Evolutionary conservation across 1,140 invertebrate genomes (phyloP), one percentile per base, ranked within the genome.

Genomic region (Nasonia longicornis): DNA sequence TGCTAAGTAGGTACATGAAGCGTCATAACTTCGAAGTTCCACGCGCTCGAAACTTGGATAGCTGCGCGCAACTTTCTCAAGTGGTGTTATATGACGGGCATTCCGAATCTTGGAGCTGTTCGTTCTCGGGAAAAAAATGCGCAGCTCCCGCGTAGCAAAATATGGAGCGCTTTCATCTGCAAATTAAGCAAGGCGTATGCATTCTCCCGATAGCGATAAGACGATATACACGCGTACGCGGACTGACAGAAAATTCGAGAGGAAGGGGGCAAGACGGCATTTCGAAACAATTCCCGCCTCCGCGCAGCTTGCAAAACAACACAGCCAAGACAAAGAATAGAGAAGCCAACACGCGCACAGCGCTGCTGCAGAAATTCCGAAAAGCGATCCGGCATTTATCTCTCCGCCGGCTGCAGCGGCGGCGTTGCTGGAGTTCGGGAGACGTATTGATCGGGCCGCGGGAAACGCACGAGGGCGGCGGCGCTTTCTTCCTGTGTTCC

Each of bases 381-480:
- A 66, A 72, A 72, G 75, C 64, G 64, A 76, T 69, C 73, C 73
- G 64, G 72, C 73, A 75, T 80, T 80, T 80, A 75, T 80, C 66
- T 80, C 73, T 48, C 66, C 31, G 26, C 58, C 80, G 52, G 69
- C 64, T 64, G 45, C 77, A 66, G 45, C 42, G 31, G 16, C 63
- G 71, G 63, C 75, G 63, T 78, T 75, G 38, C 83, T 72, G 75
- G 70, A 69, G 85, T 76, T 78, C 83, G 80, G 85, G 73, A 82
- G 84, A 86, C 75, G 70, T 82, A 82, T 82, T 82, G 81, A 82
- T 82, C 81, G 81, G 63, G 42, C 14, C 66, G 58, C 73, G 66
- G 67, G 45, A 48, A 67, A 67, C 42, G 45, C 79, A 52, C 20
- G 74, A 35, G 45, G 71, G 76, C 76, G 76, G 76, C 76, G 76